Evolutionary conservation across 2,888 invertebrate species (phyloP).

Genomic region (Aphidius colemani): DNA sequence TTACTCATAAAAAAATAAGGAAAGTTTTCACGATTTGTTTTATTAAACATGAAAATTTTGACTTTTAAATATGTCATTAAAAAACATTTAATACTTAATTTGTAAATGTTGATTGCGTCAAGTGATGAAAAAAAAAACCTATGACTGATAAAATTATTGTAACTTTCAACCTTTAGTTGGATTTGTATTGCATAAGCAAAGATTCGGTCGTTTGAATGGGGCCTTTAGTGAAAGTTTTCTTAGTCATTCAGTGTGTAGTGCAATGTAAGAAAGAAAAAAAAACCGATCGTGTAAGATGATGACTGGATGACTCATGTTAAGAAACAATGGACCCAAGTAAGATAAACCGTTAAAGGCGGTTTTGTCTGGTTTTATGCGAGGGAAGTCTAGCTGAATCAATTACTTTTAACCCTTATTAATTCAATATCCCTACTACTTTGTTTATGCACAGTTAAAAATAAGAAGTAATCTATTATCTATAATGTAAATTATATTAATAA

Average conservation of each 20-base stretch:
- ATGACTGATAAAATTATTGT: too few relatives aligned
- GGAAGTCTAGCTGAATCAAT: constrained; percentile 38
- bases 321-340: constrained; percentile 33
- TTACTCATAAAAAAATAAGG: too few relatives aligned
- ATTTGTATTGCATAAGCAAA: constrained; percentile 18
- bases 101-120: too few relatives aligned
- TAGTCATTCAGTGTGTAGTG: constrained; percentile 28
- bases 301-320: constrained; percentile 37
- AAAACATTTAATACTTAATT: too few relatives aligned
- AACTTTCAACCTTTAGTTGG: too few relatives aligned
- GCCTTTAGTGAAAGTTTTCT: constrained; percentile 39
- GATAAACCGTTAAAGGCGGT: constrained; percentile 37
- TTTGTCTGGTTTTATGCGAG: constrained; percentile 27
- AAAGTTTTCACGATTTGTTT: too few relatives aligned
- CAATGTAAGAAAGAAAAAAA: constrained; percentile 36
- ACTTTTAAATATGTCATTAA: too few relatives aligned
- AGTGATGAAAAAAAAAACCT: too few relatives aligned
- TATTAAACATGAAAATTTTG: too few relatives aligned
- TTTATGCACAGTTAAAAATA: constrained; percentile 7
- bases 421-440: constrained; percentile 24
- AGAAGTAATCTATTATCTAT: too few relatives aligned
- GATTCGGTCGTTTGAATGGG: constrained; percentile 16
- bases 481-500: too few relatives aligned
- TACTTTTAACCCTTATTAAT: constrained; percentile 27
- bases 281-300: constrained; percentile 28